Percentiles rank a stretch among this genome's conserved stretches.
These are phyloP conservation scores for Morpho achilles DNA, from an alignment of 2,888 invertebrate genomes.

Conservation along the genomic window DNA sequence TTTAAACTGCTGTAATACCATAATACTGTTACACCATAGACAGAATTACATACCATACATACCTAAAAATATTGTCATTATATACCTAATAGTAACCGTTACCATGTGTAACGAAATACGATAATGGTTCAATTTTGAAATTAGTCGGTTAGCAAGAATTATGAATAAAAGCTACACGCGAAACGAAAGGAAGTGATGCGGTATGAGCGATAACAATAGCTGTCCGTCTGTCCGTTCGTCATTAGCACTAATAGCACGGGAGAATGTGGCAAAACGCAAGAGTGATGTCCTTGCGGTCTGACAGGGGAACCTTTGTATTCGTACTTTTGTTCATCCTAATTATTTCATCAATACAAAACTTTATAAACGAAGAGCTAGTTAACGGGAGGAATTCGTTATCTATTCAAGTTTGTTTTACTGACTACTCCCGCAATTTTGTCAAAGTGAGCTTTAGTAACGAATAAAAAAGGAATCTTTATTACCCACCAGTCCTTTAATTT, in stretches of 20 bases:
- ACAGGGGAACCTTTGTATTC: constrained; percentile 45
- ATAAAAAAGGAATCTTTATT: too few species aligned
- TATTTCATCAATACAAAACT: constrained; percentile 67
- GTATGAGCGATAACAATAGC: constrained; percentile 49
- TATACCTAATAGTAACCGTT: too few species aligned
- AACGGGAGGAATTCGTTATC: background rate
- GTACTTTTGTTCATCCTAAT: constrained; percentile 39
- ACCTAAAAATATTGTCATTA: too few species aligned
- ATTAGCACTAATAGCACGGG: constrained; percentile 69
- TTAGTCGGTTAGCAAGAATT: background rate
- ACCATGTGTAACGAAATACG: too few species aligned
- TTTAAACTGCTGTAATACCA: too few species aligned
- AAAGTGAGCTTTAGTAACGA: too few species aligned
- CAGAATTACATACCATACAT: too few species aligned
- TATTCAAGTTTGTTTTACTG: background rate
- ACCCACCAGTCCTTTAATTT: too few species aligned
- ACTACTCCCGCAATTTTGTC: too few species aligned
- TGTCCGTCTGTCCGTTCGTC: constrained; percentile 48
- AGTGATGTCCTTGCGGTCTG: constrained; percentile 60
- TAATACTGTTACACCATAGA: too few species aligned
- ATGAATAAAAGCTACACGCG: background rate
- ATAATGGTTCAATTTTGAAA: too few species aligned
- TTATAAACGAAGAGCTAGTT: constrained; percentile 26
- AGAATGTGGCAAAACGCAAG: constrained; percentile 46
- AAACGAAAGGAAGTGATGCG: constrained; percentile 46